Evolutionary conservation across 1,140 invertebrate species (phyloP).

Genomic region (Linepithema humile): DNA sequence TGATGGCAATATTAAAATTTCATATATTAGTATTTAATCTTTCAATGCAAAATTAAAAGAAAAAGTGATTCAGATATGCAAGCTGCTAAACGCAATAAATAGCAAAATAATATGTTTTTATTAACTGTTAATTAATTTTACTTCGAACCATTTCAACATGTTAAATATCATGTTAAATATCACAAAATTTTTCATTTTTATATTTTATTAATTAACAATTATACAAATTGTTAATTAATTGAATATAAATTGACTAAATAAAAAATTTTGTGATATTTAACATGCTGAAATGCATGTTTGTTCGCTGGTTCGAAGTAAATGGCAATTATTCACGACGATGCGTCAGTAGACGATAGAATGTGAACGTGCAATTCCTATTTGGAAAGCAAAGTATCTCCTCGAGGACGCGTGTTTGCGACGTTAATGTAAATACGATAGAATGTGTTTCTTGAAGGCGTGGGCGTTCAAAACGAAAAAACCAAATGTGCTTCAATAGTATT

Average conservation of each 20-base stretch:
- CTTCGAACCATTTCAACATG: too few relatives aligned
- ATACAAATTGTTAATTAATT: too few relatives aligned
- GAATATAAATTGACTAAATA: neutral
- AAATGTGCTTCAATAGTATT: neutral
- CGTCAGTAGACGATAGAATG: slow-evolving; percentile 2
- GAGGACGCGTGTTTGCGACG: slow-evolving; percentile 50
- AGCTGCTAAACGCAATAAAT: neutral
- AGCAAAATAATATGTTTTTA: neutral
- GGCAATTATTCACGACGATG: neutral
- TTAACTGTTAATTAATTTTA: neutral
- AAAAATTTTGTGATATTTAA: neutral
- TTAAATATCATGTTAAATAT: too few relatives aligned
- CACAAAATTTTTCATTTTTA: too few relatives aligned
- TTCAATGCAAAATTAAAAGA: neutral
- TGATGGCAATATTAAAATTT: neutral
- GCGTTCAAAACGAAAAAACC: neutral
- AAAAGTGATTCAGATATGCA: neutral
- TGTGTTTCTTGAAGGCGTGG: slow-evolving; percentile 14
- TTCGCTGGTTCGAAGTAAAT: neutral
- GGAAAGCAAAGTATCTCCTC: slow-evolving; percentile 24
- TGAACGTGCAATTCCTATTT: slow-evolving; percentile 21
- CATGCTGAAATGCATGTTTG: neutral
- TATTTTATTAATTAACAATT: neutral
- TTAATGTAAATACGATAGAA: slow-evolving; percentile 34
- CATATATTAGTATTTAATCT: neutral